These are phyloP conservation scores for Drosophila auraria DNA, from an alignment of 1,140 invertebrate species.

Conservation along the genomic window DNA sequence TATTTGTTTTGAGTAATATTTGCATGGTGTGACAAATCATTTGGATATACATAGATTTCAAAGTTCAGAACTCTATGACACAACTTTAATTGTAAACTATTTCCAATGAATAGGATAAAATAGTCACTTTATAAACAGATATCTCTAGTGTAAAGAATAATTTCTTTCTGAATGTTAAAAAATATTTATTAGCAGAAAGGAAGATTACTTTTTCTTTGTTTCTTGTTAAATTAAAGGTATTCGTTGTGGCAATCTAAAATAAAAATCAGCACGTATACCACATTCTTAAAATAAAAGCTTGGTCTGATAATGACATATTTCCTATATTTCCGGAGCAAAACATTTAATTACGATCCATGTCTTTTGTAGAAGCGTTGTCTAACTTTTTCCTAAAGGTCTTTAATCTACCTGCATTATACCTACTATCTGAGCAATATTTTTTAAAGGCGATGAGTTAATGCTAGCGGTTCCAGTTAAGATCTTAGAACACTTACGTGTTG, in stretches of 20 bases:
- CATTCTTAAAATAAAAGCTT: not conserved
- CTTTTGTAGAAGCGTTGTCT: not conserved
- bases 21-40: no score
- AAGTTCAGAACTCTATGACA: no score
- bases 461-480: not conserved
- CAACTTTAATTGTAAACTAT: no score
- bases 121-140: not conserved
- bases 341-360: not conserved
- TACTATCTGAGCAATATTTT: not conserved
- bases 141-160: not conserved
- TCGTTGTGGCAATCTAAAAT: not conserved
- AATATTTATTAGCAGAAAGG: not conserved
- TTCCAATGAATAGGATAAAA: not conserved
- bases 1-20: no score
- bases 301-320: not conserved
- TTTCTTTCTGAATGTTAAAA: no score
- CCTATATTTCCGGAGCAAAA: not conserved
- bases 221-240: not conserved
- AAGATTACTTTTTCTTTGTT: conserved; percentile 5
- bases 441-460: not conserved
- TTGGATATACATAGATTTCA: no score
- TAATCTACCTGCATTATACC: not conserved
- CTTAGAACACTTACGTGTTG: not conserved
- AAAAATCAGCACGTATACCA: conserved; percentile 1
- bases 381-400: not conserved